Conservation (phyloP, 2,888 invertebrate species). For the Bursaphelenchus okinawaensis region DNA sequence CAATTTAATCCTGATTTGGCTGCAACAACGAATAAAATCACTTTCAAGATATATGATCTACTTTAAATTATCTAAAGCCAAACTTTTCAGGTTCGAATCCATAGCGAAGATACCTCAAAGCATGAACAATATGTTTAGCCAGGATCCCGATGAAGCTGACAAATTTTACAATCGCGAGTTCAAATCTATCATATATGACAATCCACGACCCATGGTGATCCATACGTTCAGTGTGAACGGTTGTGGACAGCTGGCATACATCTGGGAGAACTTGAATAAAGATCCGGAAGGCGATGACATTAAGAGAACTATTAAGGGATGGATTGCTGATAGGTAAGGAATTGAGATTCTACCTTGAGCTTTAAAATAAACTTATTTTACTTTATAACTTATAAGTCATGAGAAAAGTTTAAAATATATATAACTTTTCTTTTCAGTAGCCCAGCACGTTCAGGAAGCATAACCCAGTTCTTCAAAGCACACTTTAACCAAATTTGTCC, state of each 20-base stretch:
- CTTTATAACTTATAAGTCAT: no score
- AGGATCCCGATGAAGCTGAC: neutral
- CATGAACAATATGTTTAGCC: neutral
- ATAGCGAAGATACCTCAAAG: neutral
- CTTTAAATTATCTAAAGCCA: no score
- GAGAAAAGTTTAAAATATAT: no score
- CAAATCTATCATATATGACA: neutral
- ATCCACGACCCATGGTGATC: neutral
- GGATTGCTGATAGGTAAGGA: neutral
- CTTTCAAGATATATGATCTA: no score
- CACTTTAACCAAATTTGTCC: neutral
- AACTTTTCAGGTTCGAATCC: neutral
- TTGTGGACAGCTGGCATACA: neutral
- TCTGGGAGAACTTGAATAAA: neutral
- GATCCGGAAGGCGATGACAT: neutral
- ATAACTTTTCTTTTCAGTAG: no score
- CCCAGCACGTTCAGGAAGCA: neutral
- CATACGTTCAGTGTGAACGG: neutral
- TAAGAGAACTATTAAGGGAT: neutral
- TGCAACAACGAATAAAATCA: no score
- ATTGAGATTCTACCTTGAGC: no score
- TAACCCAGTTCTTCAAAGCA: neutral
- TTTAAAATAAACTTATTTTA: no score
- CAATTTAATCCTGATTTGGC: no score
- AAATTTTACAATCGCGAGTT: neutral